These are phyloP conservation scores for Nasonia giraulti DNA, from an alignment of 1,140 invertebrate species.

Conservation along the genomic window DNA sequence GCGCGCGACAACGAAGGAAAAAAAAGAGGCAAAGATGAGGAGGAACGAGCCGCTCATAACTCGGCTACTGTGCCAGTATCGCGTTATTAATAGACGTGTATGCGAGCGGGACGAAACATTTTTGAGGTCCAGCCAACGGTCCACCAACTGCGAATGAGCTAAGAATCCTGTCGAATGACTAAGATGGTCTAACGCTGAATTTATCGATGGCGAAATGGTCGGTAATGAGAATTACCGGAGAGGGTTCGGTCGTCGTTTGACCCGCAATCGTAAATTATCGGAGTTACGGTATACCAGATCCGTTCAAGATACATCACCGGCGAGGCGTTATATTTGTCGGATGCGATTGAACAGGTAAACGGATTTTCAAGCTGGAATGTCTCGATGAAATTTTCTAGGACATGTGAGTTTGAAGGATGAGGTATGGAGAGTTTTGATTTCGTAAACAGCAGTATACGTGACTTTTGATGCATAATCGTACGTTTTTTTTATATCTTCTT, in stretches of 20 bases:
- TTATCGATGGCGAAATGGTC: not conserved
- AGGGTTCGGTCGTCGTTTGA: not conserved
- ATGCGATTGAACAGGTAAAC: not conserved
- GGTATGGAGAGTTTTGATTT: too few species aligned
- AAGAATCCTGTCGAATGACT: not conserved
- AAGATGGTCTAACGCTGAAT: not conserved
- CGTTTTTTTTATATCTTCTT: not conserved
- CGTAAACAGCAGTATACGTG: not conserved
- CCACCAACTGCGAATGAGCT: not conserved
- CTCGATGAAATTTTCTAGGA: not conserved
- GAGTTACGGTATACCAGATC: constrained; percentile 11
- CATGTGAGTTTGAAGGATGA: not conserved
- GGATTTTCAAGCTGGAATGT: not conserved
- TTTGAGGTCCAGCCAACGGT: not conserved
- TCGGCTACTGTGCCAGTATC: constrained; percentile 56
- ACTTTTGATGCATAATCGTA: not conserved
- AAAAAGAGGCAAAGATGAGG: constrained; percentile 5
- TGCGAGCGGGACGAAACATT: not conserved
- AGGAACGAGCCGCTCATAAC: constrained; percentile 47
- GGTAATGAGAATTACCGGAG: not conserved
- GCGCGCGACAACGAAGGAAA: constrained; percentile 45
- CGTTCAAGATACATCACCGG: not conserved
- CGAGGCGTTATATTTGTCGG: not conserved
- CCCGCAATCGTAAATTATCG: constrained; percentile 28
- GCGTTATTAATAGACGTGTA: constrained; percentile 51